Conservation (phyloP, 2,113 vertebrate species). For the Chionis minor region DNA sequence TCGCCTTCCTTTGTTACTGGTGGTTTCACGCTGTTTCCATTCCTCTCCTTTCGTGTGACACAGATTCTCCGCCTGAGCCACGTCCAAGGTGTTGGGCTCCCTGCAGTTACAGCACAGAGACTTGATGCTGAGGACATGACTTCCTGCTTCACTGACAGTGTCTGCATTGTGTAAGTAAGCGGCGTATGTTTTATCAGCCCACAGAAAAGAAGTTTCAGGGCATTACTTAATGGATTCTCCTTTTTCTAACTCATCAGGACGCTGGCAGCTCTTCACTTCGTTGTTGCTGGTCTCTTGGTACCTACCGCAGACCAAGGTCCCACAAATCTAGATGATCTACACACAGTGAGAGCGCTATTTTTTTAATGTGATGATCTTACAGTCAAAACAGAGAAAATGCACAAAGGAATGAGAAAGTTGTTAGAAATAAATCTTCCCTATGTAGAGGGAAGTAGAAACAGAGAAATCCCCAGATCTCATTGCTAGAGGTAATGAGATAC, state of each 20-base stretch:
- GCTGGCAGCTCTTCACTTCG: neutral
- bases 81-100: slow-evolving; percentile 46
- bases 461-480: neutral
- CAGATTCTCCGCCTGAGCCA: slow-evolving; percentile 45
- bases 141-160: slow-evolving; percentile 26
- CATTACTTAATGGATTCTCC: neutral
- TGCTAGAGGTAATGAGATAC: neutral
- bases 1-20: neutral
- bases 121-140: neutral
- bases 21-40: slow-evolving; percentile 24
- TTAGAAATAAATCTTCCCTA: neutral
- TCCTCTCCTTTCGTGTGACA: neutral
- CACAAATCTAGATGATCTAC: neutral
- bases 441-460: neutral
- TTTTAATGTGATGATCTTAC: neutral
- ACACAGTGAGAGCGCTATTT: neutral
- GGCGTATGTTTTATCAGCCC: neutral
- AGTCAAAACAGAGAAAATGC: neutral
- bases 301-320: neutral
- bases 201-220: neutral
- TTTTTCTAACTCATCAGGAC: neutral
- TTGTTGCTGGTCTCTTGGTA: neutral
- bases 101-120: neutral
- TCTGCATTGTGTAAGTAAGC: neutral
- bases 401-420: neutral